Percentiles rank a stretch among this genome's conserved stretches.
Conservation (phyloP, 2,797 vertebrate species). For the Naso thynnoides region DNA sequence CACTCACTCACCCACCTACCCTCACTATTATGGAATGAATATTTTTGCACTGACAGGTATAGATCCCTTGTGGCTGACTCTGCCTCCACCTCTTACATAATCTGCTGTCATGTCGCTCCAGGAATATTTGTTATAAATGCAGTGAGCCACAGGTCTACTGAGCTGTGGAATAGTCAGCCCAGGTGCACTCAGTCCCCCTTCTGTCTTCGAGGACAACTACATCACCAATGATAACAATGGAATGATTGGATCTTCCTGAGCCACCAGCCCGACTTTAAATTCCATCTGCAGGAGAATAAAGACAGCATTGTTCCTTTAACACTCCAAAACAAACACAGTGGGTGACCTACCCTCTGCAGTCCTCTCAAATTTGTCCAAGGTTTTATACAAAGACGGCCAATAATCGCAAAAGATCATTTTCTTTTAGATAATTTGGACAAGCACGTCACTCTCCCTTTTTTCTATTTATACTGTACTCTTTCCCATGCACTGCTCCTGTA, state of each 20-base stretch:
- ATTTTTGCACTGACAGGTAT: constrained; percentile 60
- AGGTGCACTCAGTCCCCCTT: constrained; percentile 67
- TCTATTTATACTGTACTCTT: constrained; percentile 9
- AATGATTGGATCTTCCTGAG: constrained; percentile 78
- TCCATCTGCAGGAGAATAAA: constrained; percentile 70
- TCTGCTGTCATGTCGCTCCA: constrained; percentile 32
- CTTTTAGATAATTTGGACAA: constrained; percentile 38
- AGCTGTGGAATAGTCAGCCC: constrained; percentile 50
- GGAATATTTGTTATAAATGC: constrained; percentile 53
- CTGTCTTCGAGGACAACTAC: constrained; percentile 69
- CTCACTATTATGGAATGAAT: constrained; percentile 44
- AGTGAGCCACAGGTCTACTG: constrained; percentile 26
- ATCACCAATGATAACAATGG: constrained; percentile 73
- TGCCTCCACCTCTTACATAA: constrained; percentile 46
- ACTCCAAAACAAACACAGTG: constrained; percentile 66
- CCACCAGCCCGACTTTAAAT: constrained; percentile 70
- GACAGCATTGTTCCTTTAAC: constrained; percentile 62
- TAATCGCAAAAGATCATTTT: constrained; percentile 36
- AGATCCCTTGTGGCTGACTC: constrained; percentile 45
- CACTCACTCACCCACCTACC: constrained; percentile 39
- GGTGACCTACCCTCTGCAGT: constrained; percentile 38
- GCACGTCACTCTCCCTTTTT: constrained; percentile 14
- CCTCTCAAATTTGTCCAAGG: constrained; percentile 27
- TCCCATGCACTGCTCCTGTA: neutral
- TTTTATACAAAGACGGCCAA: constrained; percentile 37